phyloP scores from a whole-genome alignment of 2,797 vertebrate genomes.

The Cheirogaleus major region DNA sequence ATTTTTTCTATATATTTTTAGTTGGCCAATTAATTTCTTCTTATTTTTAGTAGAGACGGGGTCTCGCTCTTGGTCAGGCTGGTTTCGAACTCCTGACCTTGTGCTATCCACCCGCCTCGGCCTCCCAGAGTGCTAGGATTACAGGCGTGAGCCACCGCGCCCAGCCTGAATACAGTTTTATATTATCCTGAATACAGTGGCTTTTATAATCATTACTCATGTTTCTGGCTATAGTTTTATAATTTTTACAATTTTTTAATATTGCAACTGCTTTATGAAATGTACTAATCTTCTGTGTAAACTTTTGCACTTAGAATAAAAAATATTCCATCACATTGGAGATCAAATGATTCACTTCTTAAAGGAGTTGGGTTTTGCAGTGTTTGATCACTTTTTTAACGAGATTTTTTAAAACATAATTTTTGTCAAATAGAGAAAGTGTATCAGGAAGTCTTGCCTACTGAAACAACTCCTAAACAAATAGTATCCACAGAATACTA shows the following conservation, averaged over 20 bases:
- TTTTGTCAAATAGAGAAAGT: not conserved
- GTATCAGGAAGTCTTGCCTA: not conserved
- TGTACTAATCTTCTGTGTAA: not conserved
- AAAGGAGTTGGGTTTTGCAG: slow-evolving; percentile 19
- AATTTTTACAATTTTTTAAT: not conserved
- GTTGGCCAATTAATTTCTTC: too few species aligned
- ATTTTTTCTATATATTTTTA: too few species aligned
- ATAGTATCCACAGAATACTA: not conserved
- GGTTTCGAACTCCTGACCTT: too few species aligned
- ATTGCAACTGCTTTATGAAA: slow-evolving; percentile 22
- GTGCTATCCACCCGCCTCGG: too few species aligned
- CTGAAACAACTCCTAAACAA: not conserved
- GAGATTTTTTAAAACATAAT: slow-evolving; percentile 8
- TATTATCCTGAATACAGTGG: not conserved
- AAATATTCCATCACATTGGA: not conserved
- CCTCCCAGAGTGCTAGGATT: too few species aligned
- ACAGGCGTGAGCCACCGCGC: too few species aligned
- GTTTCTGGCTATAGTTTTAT: not conserved
- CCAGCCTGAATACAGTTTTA: slow-evolving; percentile 38
- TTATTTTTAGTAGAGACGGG: too few species aligned
- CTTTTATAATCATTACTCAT: not conserved
- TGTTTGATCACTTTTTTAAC: slow-evolving; percentile 50
- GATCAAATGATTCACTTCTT: not conserved
- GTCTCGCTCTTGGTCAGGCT: too few species aligned
- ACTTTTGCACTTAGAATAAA: slow-evolving; percentile 18